Percentiles rank a stretch among this genome's conserved stretches.
These are phyloP conservation scores for Pseudorectes ferrugineus DNA, from an alignment of 2,113 vertebrate species.

Conservation along the genomic window DNA sequence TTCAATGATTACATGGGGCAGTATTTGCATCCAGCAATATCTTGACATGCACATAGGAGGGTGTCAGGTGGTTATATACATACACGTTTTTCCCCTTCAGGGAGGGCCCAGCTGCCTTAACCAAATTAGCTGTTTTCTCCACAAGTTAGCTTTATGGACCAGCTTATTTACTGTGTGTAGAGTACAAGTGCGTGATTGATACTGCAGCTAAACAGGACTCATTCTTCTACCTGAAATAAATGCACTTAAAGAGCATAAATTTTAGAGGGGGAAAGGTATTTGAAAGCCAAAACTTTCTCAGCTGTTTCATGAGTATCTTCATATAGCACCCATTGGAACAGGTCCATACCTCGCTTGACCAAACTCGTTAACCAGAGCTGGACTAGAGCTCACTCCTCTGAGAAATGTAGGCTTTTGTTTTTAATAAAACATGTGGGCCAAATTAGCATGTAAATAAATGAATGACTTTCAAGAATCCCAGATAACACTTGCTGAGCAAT, in stretches of 20 bases:
- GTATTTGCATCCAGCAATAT: not conserved
- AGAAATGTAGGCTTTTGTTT: slow-evolving; percentile 65
- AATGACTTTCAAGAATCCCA: slow-evolving; percentile 69
- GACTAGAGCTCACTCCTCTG: slow-evolving; percentile 36
- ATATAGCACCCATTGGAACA: not conserved
- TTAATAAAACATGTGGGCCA: slow-evolving; percentile 75
- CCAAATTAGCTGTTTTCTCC: not conserved
- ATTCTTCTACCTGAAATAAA: not conserved
- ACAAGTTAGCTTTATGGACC: not conserved
- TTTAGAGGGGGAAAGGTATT: not conserved
- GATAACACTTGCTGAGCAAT: slow-evolving; percentile 83
- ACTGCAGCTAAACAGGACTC: not conserved
- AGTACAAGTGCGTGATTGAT: not conserved
- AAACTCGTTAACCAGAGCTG: slow-evolving; percentile 43
- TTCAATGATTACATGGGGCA: not conserved
- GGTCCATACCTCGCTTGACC: slow-evolving; percentile 37
- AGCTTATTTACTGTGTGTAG: not conserved
- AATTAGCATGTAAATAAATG: slow-evolving; percentile 80
- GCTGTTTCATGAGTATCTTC: not conserved
- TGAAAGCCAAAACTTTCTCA: not conserved
- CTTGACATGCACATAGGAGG: not conserved
- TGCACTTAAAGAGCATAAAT: not conserved
- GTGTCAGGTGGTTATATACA: not conserved
- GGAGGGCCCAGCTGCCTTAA: not conserved
- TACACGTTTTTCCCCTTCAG: not conserved